phyloP scores from a whole-genome alignment of 2,888 invertebrate genomes.

The Syrphus vitripennis region DNA sequence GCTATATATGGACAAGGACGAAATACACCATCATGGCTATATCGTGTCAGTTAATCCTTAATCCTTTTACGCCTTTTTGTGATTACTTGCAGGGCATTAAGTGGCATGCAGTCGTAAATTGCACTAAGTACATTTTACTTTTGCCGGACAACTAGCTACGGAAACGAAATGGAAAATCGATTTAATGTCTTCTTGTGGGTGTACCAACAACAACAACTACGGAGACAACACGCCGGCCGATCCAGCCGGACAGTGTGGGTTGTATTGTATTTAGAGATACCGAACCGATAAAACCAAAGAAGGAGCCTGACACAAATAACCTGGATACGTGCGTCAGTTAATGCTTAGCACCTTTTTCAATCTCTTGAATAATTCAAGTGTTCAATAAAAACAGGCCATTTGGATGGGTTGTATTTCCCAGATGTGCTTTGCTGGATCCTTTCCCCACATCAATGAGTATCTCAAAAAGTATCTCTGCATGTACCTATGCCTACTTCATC shows the following conservation, averaged over 20 bases:
- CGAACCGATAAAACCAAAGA: slow-evolving; percentile 25
- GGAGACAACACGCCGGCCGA: neutral
- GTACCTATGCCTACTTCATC: neutral
- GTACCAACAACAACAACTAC: neutral
- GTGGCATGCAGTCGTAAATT: slow-evolving; percentile 68
- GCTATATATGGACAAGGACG: neutral
- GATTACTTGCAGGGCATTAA: slow-evolving; percentile 66
- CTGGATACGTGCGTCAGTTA: slow-evolving; percentile 37
- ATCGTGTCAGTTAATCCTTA: slow-evolving; percentile 64
- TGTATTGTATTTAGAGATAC: neutral
- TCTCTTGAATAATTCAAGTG: slow-evolving; percentile 59
- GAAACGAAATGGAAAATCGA: slow-evolving; percentile 59
- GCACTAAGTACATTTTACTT: slow-evolving; percentile 68
- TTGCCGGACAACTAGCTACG: slow-evolving; percentile 47
- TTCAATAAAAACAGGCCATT: slow-evolving; percentile 60
- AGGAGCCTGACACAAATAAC: slow-evolving; percentile 29
- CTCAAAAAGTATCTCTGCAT: neutral
- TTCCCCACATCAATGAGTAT: slow-evolving; percentile 16
- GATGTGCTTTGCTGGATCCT: slow-evolving; percentile 19
- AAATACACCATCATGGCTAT: slow-evolving; percentile 21
- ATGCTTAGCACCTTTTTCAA: slow-evolving; percentile 67
- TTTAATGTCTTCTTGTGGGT: slow-evolving; percentile 35
- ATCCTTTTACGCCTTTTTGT: slow-evolving; percentile 71
- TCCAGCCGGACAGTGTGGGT: neutral
- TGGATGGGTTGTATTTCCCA: slow-evolving; percentile 30